phyloP scores from a whole-genome alignment of 1,140 invertebrate species.

The Hycleus phaleratus region DNA sequence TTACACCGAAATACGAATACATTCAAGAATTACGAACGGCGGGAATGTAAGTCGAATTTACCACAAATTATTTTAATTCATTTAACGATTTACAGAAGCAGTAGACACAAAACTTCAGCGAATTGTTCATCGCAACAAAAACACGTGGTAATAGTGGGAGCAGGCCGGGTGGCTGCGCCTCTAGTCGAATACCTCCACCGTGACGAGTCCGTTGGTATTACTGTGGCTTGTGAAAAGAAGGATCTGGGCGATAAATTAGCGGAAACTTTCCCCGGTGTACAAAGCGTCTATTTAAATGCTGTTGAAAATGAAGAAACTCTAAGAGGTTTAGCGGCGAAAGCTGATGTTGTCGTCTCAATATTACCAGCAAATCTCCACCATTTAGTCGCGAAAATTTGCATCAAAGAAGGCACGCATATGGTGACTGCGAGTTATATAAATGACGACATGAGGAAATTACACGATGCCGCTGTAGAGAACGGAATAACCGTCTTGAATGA shows the following conservation, averaged over 20 bases:
- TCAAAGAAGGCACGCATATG: slow-evolving; percentile 79
- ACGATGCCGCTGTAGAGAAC: slow-evolving; percentile 71
- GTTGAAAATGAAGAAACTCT: slow-evolving; percentile 62
- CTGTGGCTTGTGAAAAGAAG: slow-evolving; percentile 79
- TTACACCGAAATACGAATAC: slow-evolving; percentile 92
- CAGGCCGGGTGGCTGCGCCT: slow-evolving; percentile 89
- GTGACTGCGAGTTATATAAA: slow-evolving; percentile 95
- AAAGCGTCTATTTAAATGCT: slow-evolving; percentile 76
- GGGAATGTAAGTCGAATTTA: slow-evolving; percentile 36
- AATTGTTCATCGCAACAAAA: slow-evolving; percentile 44
- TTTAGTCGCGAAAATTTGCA: slow-evolving; percentile 77
- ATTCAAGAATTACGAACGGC: slow-evolving; percentile 78
- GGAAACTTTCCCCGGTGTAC: slow-evolving; percentile 66
- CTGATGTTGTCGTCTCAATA: slow-evolving; percentile 80
- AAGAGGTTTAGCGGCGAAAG: slow-evolving; percentile 60
- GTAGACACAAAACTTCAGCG: slow-evolving; percentile 48
- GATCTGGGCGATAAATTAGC: slow-evolving; percentile 81
- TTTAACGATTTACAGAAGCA: slow-evolving; percentile 38
- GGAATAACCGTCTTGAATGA: slow-evolving; percentile 90
- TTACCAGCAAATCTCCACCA: slow-evolving; percentile 90
- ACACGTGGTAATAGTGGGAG: slow-evolving; percentile 82
- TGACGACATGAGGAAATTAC: slow-evolving; percentile 70
- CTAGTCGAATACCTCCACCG: slow-evolving; percentile 88
- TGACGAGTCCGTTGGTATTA: slow-evolving; percentile 72
- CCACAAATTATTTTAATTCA: too few relatives aligned